Evolutionary conservation across 35 echinoderm and acorn worm genomes (phyloP).

Genomic region (Patiria miniata): DNA sequence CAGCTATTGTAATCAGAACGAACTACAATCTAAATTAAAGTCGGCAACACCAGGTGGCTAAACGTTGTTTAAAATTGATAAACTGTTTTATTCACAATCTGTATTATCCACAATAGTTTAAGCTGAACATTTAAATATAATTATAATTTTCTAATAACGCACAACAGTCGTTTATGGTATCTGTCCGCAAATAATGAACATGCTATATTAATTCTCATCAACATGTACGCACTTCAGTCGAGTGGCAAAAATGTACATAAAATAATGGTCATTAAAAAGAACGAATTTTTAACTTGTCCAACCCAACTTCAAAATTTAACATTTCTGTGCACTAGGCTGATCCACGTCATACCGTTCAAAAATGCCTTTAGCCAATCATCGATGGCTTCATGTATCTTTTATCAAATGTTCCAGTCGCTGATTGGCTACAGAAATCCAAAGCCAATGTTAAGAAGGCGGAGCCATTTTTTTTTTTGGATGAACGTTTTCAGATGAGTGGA

Average conservation of each 20-base stretch:
- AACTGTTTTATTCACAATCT: slow-evolving; percentile 23
- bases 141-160: slow-evolving; percentile 4
- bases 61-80: slow-evolving; percentile 2
- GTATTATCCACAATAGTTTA: slow-evolving; percentile 23
- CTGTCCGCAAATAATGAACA: slow-evolving; percentile 5
- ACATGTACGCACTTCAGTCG: background rate
- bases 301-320: background rate
- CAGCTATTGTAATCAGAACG: no score
- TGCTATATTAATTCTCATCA: background rate
- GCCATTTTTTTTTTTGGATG: no score
- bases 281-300: background rate
- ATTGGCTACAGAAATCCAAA: no score
- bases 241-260: slow-evolving; percentile 29
- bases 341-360: no score
- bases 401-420: no score
- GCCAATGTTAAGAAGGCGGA: no score
- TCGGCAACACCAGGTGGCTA: no score
- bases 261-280: background rate
- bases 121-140: slow-evolving; percentile 17
- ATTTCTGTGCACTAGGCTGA: background rate
- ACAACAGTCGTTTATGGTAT: background rate
- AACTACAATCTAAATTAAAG: no score
- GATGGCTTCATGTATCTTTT: no score
- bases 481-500: no score
- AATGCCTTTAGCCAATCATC: no score